Evolutionary conservation across 2,888 invertebrate species (phyloP).

Genomic region (Leptopilina syphax): DNA sequence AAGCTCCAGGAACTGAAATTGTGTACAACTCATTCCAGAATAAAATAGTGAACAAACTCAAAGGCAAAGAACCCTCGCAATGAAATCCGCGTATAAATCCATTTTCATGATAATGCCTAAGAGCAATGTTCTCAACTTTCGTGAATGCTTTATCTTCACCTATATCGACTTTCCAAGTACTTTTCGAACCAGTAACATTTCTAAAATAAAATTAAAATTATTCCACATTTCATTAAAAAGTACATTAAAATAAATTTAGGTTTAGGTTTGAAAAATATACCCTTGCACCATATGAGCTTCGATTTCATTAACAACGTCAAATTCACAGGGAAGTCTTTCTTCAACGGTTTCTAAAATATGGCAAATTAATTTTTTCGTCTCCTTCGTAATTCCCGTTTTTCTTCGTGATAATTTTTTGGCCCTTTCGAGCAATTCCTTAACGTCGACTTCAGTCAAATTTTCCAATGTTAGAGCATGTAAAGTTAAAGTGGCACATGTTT

Average conservation of each 20-base stretch:
- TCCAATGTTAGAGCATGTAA: conserved; percentile 59
- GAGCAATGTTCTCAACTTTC: conserved; percentile 67
- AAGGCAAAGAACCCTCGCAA: conserved; percentile 84
- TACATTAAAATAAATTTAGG: too few species aligned
- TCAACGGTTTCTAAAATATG: conserved; percentile 36
- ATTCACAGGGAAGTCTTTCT: conserved; percentile 14
- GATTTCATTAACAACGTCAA: conserved; percentile 23
- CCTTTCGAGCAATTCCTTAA: conserved; percentile 62
- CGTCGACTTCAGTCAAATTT: conserved; percentile 61
- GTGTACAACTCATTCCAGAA: conserved; percentile 90
- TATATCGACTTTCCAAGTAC: conserved; percentile 63
- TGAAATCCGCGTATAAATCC: conserved; percentile 77
- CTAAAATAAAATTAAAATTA: conserved; percentile 44
- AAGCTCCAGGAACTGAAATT: conserved; percentile 80
- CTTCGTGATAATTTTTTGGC: conserved; percentile 61
- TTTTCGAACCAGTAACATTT: conserved; percentile 60
- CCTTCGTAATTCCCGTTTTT: conserved; percentile 58
- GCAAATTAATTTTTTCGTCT: conserved; percentile 55
- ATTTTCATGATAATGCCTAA: conserved; percentile 59
- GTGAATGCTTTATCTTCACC: conserved; percentile 57
- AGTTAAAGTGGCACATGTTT: conserved; percentile 61
- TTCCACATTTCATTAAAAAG: too few species aligned
- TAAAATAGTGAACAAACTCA: conserved; percentile 81
- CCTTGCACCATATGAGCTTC: conserved; percentile 24
- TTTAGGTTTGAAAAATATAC: background rate